A percentile compares a stretch with the other conserved stretches of the same genome.
phyloP scores from a whole-genome alignment of 2,888 invertebrate genomes.

The Cyclophora albipunctata region DNA sequence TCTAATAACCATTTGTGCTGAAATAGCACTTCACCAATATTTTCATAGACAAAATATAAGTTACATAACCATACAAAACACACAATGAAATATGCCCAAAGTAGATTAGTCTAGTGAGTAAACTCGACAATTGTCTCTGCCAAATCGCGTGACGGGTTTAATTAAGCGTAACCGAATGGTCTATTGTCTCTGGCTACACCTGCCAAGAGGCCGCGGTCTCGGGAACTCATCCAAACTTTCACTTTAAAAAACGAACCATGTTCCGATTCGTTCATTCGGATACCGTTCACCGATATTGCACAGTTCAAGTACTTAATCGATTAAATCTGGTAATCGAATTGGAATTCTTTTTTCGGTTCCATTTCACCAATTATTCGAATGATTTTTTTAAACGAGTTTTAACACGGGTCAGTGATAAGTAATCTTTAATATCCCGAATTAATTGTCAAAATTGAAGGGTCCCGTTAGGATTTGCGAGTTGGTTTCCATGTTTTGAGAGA shows the following conservation, averaged over 20 bases:
- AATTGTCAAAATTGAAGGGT: slow-evolving; percentile 2
- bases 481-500: slow-evolving; percentile 10
- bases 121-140: slow-evolving; percentile 23
- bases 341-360: slow-evolving; percentile 23
- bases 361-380: slow-evolving; percentile 22
- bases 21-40: too few relatives aligned
- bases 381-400: background rate
- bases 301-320: slow-evolving; percentile 21
- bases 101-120: slow-evolving; percentile 16
- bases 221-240: slow-evolving; percentile 46
- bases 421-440: slow-evolving; percentile 1
- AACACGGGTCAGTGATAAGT: slow-evolving; percentile 1
- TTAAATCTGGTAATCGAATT: slow-evolving; percentile 19
- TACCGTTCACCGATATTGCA: slow-evolving; percentile 43
- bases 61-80: too few relatives aligned
- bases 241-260: slow-evolving; percentile 39
- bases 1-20: too few relatives aligned
- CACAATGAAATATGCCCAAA: too few relatives aligned
- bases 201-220: slow-evolving; percentile 21
- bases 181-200: slow-evolving; percentile 31
- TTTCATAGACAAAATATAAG: too few relatives aligned
- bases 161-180: slow-evolving; percentile 25
- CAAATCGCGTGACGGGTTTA: slow-evolving; percentile 25
- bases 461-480: slow-evolving; percentile 9
- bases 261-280: slow-evolving; percentile 29